Percentiles rank a stretch among this genome's conserved stretches.
These are phyloP conservation scores for Pherbina coryleti DNA, from an alignment of 2,888 invertebrate species.

Conservation along the genomic window DNA sequence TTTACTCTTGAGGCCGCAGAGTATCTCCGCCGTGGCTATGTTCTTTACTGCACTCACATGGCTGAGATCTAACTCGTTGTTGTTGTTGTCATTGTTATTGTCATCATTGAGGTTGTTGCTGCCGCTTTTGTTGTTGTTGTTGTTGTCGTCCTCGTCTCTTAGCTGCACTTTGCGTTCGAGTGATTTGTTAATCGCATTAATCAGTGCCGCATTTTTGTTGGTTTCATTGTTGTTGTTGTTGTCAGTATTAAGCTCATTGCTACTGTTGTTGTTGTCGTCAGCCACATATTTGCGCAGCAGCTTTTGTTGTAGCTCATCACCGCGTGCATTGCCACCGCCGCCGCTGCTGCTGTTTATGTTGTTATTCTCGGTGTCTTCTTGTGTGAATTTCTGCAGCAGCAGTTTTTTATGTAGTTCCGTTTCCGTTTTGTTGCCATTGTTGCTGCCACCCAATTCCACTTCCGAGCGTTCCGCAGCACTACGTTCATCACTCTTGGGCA, in stretches of 20 bases:
- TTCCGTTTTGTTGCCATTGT: slow-evolving; percentile 33
- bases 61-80: slow-evolving; percentile 59
- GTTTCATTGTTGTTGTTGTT: slow-evolving; percentile 57
- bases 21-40: slow-evolving; percentile 63
- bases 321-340: slow-evolving; percentile 44
- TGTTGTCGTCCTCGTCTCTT: slow-evolving; percentile 27
- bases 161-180: slow-evolving; percentile 37
- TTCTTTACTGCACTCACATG: slow-evolving; percentile 59
- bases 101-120: slow-evolving; percentile 49
- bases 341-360: slow-evolving; percentile 11
- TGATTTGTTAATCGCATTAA: slow-evolving; percentile 50
- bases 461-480: slow-evolving; percentile 44
- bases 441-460: slow-evolving; percentile 44
- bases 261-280: slow-evolving; percentile 54
- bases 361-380: slow-evolving; percentile 32
- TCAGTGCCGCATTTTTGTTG: slow-evolving; percentile 51
- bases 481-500: slow-evolving; percentile 28
- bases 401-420: slow-evolving; percentile 24
- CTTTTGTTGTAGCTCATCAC: slow-evolving; percentile 49
- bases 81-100: slow-evolving; percentile 56
- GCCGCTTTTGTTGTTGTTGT: slow-evolving; percentile 34
- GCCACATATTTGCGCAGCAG: slow-evolving; percentile 23
- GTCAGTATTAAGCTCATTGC: slow-evolving; percentile 57
- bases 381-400: slow-evolving; percentile 19
- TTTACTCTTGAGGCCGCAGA: slow-evolving; percentile 63